A percentile compares a stretch with the other conserved stretches of the same genome.
phyloP scores from a whole-genome alignment of 2,888 invertebrate species.

The Trichopria drosophilae region DNA sequence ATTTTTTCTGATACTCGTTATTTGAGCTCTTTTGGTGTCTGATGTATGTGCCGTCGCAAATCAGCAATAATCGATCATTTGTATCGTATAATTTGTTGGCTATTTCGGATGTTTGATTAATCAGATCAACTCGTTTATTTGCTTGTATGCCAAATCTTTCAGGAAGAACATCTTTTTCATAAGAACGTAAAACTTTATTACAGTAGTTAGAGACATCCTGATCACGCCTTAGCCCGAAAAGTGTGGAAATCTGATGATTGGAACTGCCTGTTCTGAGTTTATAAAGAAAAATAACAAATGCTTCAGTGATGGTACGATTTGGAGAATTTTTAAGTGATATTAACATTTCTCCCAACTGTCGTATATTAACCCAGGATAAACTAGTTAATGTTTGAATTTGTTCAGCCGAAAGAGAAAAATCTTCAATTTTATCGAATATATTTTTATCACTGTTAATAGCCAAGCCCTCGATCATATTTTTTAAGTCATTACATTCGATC shows the following conservation, averaged over 20 bases:
- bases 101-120: slow-evolving; percentile 16
- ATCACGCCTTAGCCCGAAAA: slow-evolving; percentile 8
- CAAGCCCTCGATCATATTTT: too few relatives aligned
- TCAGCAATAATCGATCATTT: slow-evolving; percentile 15
- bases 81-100: slow-evolving; percentile 4
- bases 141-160: background rate
- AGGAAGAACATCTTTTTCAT: slow-evolving; percentile 7
- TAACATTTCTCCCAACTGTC: too few relatives aligned
- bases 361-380: too few relatives aligned
- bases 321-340: background rate
- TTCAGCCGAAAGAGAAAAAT: too few relatives aligned
- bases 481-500: too few relatives aligned
- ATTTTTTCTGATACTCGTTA: slow-evolving; percentile 28
- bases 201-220: slow-evolving; percentile 16
- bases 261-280: slow-evolving; percentile 14
- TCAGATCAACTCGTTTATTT: slow-evolving; percentile 7
- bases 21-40: slow-evolving; percentile 28
- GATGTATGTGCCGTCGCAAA: slow-evolving; percentile 25
- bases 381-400: too few relatives aligned
- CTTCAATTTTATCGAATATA: slow-evolving; percentile 20
- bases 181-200: slow-evolving; percentile 8
- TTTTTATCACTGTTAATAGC: too few relatives aligned
- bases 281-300: slow-evolving; percentile 15
- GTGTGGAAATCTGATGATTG: slow-evolving; percentile 10
- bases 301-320: slow-evolving; percentile 12